A percentile compares a stretch with the other conserved stretches of the same genome.
Evolutionary conservation across 2,113 vertebrate genomes (phyloP).

Genomic region (Psittacula cyanocephala): DNA sequence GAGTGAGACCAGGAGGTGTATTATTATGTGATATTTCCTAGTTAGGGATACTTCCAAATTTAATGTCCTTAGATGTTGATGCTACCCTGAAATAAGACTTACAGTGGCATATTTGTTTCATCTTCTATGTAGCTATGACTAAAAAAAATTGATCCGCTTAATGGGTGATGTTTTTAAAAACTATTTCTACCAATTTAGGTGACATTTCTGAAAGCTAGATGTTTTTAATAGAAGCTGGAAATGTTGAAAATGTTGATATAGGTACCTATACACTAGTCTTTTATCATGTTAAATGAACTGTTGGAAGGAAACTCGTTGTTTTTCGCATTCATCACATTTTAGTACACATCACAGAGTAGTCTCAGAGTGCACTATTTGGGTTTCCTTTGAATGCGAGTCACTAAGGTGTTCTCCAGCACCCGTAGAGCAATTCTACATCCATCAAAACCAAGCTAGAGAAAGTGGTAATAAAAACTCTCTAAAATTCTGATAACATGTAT

Average conservation of each 20-base stretch:
- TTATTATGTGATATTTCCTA: neutral
- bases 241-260: neutral
- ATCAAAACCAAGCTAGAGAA: neutral
- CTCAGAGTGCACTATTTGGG: neutral
- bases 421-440: neutral
- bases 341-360: neutral
- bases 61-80: neutral
- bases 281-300: neutral
- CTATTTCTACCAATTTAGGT: neutral
- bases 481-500: neutral
- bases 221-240: neutral
- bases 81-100: neutral
- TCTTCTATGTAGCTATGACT: neutral
- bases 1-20: neutral
- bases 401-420: neutral
- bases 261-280: neutral
- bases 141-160: neutral
- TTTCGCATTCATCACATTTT: neutral
- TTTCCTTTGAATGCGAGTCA: neutral
- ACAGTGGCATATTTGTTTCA: neutral
- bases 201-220: neutral
- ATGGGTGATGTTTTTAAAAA: neutral
- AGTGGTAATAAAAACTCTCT: neutral
- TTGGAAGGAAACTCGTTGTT: neutral
- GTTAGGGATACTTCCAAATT: neutral